Evolutionary conservation across 2,797 vertebrate genomes (phyloP).

Genomic region (Lepilemur ruficaudatus): DNA sequence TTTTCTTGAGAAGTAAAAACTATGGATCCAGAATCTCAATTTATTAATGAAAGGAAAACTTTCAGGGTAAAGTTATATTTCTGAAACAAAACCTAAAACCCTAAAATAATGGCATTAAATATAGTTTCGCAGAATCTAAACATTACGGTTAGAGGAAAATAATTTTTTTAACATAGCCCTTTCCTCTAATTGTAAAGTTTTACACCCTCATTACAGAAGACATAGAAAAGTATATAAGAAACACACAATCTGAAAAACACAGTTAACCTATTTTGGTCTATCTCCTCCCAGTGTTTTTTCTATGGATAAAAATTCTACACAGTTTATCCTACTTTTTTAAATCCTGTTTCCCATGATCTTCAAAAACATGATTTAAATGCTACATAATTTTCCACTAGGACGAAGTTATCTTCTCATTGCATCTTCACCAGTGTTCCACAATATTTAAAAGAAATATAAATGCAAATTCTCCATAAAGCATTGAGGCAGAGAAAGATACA

Average conservation of each 20-base stretch:
- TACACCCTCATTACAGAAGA: slow-evolving; percentile 4
- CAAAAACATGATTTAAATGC: background rate
- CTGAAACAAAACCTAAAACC: slow-evolving; percentile 9
- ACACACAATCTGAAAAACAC: background rate
- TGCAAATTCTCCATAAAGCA: background rate
- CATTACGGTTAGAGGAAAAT: background rate
- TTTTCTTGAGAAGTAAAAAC: slow-evolving; percentile 25
- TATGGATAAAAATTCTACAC: background rate
- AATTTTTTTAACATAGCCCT: background rate
- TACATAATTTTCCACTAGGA: background rate
- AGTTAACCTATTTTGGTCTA: background rate
- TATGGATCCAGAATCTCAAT: background rate
- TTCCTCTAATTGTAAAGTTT: background rate
- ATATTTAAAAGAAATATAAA: background rate
- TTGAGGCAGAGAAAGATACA: background rate
- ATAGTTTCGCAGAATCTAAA: background rate
- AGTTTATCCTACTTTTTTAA: background rate
- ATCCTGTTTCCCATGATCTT: background rate
- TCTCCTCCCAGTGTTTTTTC: background rate
- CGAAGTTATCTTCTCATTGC: background rate
- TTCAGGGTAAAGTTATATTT: slow-evolving; percentile 21
- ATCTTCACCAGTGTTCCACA: background rate
- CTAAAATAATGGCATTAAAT: slow-evolving; percentile 20
- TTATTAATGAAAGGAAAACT: slow-evolving; percentile 1
- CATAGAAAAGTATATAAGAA: background rate